Evolutionary conservation across 1,140 invertebrate species (phyloP), one percentile per base, ranked within the genome.

Genomic region (Capitella teleta): DNA sequence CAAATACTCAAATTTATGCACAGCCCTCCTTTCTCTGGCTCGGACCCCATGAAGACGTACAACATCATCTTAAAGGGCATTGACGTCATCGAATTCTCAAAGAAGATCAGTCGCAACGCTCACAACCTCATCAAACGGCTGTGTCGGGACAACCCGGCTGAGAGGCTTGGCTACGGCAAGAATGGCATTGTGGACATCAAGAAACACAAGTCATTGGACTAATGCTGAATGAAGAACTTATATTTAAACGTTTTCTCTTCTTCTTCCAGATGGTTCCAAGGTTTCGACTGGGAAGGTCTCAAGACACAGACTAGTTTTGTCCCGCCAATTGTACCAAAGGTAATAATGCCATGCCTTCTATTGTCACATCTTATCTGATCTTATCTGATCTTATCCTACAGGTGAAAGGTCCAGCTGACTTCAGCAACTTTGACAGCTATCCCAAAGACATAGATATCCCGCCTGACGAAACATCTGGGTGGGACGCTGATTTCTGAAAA

Each of bases 221-320:
- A 47, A n/a, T 44, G 18, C 38, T 16, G 38, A 41, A 21, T 8
- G 12, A 21, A 12, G 38, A 41, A 41, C 18, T 8, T 41, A 41
- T 6, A 46, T 14, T 37, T 25, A 10, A n/a, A 10, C n/a, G 30
- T 32, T 8, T 32, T 32, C 8, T n/a, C n/a, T n/a, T n/a, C n/a
- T n/a, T 32, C n/a, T 73, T 78, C 14, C 61, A 94, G 90, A 74
- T 98, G 93, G 94, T 98, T 98, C 70, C 92, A 97, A 70, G 94
- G 94, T 28, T 98, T 98, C 74, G 95, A 98, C 68, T 98, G 94
- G 94, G 92, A 97, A 78, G 94, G 93, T 26, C 74, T 98, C n/a
- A 77, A 83, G 10, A 61, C 58, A 25, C 45, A 54, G 28, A 57
- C 47, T 12, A 16, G 16, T 8, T 57, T 70, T 30, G 49, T 52